These are phyloP conservation scores for Caenorhabditis sp. DNA, from an alignment of 2,888 invertebrate species.

Conservation along the genomic window DNA sequence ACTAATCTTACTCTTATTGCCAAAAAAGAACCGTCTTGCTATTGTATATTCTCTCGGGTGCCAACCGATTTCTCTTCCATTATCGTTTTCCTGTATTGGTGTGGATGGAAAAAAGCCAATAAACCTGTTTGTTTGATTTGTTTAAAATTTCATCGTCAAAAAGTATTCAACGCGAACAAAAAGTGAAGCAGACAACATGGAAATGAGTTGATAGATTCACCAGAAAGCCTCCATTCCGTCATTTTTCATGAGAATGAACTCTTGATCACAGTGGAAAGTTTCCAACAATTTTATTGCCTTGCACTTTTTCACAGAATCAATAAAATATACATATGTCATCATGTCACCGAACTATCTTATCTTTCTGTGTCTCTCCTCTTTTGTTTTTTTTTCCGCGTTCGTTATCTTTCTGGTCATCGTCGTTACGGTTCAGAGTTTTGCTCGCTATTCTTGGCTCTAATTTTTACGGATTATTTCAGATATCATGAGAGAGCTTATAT, in stretches of 20 bases:
- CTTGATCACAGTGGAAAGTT: not conserved
- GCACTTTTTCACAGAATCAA: conserved; percentile 5
- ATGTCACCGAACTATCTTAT: conserved; percentile 31
- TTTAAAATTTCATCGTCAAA: too few species aligned
- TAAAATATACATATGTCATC: conserved; percentile 5
- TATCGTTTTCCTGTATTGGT: conserved; percentile 1
- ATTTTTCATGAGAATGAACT: not conserved
- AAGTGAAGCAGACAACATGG: too few species aligned
- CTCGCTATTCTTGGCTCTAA: not conserved
- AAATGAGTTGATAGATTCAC: too few species aligned
- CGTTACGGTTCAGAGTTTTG: not conserved
- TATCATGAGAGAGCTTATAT: too few species aligned
- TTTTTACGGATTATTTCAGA: too few species aligned
- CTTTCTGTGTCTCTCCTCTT: not conserved
- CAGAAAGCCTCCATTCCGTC: not conserved
- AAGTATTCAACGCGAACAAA: too few species aligned
- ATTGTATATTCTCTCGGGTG: conserved; percentile 34
- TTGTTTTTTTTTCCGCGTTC: conserved; percentile 10
- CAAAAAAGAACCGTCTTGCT: not conserved
- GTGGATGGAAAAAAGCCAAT: not conserved
- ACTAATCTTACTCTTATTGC: not conserved
- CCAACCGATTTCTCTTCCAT: conserved; percentile 12
- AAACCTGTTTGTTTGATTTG: not conserved
- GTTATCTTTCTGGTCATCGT: conserved; percentile 1
- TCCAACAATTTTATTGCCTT: not conserved